phyloP scores from a whole-genome alignment of 2,888 invertebrate genomes.

The Gibbula magus region DNA sequence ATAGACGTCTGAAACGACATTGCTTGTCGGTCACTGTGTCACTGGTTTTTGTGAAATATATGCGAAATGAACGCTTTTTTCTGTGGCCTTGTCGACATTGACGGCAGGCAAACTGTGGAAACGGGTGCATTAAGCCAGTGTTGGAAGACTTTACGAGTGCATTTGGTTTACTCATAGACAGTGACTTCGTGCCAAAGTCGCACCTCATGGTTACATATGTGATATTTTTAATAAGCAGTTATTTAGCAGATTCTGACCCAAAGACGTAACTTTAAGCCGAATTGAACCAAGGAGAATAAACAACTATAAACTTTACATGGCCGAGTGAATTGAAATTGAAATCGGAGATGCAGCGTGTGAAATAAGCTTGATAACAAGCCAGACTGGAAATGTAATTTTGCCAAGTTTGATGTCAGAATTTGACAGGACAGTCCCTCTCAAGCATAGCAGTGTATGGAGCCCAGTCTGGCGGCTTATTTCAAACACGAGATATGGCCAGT shows the following conservation, averaged over 20 bases:
- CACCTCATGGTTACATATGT: not conserved
- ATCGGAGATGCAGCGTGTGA: not conserved
- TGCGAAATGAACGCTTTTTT: not conserved
- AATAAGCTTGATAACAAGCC: no score
- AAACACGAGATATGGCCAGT: no score
- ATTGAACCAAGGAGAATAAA: not conserved
- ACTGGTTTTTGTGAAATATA: not conserved
- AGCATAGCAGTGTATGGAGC: no score
- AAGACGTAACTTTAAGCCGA: not conserved
- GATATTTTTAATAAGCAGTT: constrained; percentile 8
- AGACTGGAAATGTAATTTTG: no score
- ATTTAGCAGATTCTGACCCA: not conserved
- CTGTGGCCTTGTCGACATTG: not conserved
- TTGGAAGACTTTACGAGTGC: not conserved
- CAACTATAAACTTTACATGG: not conserved
- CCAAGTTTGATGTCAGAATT: no score
- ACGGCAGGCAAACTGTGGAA: not conserved
- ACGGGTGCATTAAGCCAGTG: constrained; percentile 5
- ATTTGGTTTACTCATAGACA: constrained; percentile 3
- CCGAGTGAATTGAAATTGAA: not conserved
- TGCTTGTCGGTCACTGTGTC: no score
- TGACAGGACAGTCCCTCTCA: no score
- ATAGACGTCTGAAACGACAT: not conserved
- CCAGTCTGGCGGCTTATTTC: no score
- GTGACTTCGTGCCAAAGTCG: constrained; percentile 1